Evolutionary conservation across 2,888 invertebrate species (phyloP), one percentile per base, ranked within the genome.

Genomic region (Catocala fraxini): DNA sequence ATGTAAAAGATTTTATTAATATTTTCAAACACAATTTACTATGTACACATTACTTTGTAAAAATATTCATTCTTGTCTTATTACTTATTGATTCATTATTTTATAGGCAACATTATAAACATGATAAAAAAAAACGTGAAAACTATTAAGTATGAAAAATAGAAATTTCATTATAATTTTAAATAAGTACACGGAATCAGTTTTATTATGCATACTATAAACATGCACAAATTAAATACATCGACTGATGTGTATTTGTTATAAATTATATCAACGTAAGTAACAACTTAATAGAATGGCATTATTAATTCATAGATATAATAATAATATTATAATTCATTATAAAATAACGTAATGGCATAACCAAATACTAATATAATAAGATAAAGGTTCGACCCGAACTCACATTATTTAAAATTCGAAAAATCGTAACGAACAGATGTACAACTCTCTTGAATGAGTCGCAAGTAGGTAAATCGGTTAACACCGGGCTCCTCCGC

Each of bases 31-130:
- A 92, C 91, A 91, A 89, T 92, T 92, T 89, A 84, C 91, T 93
- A 94, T 94, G 88, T 94, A 94, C 94, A 93, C 89, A 92, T 94
- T 93, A 93, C 87, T 91, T 92, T 93, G 94, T 93, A 94, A 93
- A 93, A 94, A 94, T 93, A 94, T 93, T 91, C 88, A 92, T 91
- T 92, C 89, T 93, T 88, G 89, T 92, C 92, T 93, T 92, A 91
- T 87, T 89, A 90, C 85, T 89, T 91, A 92, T 88, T 92, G 92
- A 92, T 92, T 92, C 85, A 89, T 90, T 89, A 90, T 89, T 91
- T 79, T 80, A 89, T 88, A 92, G 90, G 91, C 90, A 91, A 91
- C 91, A 89, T 91, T 88, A 87, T 78, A 90, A 89, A 91, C 91
- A 86, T 85, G 84, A 79, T 86, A 89, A 90, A 85, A 15, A 15